Evolutionary conservation across 2,888 invertebrate genomes (phyloP).

Genomic region (Morinoia aosen): DNA sequence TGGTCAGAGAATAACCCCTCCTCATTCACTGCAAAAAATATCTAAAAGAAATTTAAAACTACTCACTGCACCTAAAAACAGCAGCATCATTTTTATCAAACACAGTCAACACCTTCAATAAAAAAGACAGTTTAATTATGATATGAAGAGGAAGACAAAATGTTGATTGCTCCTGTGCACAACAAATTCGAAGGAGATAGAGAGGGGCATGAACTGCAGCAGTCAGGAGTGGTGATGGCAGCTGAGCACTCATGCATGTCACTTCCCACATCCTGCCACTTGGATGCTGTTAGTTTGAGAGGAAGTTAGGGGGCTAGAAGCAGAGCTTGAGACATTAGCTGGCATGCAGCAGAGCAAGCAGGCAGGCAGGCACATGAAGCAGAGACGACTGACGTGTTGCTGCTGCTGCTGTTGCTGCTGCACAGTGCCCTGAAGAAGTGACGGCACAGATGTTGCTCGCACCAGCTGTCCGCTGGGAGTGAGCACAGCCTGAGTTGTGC

Average conservation of each 20-base stretch:
- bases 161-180: background rate
- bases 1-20: too few species aligned
- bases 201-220: background rate
- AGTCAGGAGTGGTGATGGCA: too few species aligned
- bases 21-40: too few species aligned
- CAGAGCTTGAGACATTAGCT: background rate
- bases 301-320: background rate
- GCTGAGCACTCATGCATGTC: background rate
- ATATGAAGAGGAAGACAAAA: too few species aligned
- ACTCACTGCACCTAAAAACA: too few species aligned
- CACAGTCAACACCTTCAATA: too few species aligned
- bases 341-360: background rate
- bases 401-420: slow-evolving; percentile 40
- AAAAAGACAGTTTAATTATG: too few species aligned
- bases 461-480: slow-evolving; percentile 81
- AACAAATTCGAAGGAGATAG: background rate
- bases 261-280: background rate
- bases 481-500: slow-evolving; percentile 73
- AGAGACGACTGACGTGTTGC: background rate
- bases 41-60: too few species aligned
- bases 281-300: background rate
- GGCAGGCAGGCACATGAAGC: background rate
- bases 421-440: slow-evolving; percentile 42
- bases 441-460: slow-evolving; percentile 71
- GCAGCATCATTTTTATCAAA: too few species aligned